A percentile compares a stretch with the other conserved stretches of the same genome.
Evolutionary conservation across 2,888 invertebrate species (phyloP).

Genomic region (Torymus auratus): DNA sequence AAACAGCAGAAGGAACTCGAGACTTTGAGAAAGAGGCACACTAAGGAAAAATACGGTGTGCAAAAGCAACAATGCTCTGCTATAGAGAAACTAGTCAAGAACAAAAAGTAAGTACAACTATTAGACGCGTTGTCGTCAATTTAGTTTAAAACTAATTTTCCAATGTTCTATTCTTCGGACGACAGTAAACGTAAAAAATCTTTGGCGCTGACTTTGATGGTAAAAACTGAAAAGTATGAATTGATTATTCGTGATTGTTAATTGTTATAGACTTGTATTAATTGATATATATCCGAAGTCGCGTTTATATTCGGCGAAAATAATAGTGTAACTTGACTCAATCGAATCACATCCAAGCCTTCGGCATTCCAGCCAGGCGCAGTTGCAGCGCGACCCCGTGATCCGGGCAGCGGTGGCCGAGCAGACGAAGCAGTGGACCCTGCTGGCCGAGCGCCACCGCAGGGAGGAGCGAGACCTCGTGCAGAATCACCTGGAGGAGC

Average conservation of each 20-base stretch:
- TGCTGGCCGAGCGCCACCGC: constrained; percentile 89
- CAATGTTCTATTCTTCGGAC: constrained; percentile 3
- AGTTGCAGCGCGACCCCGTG: constrained; percentile 86
- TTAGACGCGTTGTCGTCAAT: not conserved
- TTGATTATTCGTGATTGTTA: not conserved
- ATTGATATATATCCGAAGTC: no score
- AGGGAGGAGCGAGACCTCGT: constrained; percentile 90
- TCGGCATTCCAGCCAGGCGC: constrained; percentile 83
- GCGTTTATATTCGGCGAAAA: no score
- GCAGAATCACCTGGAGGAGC: constrained; percentile 89
- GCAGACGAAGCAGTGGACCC: constrained; percentile 96
- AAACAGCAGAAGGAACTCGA: constrained; percentile 98
- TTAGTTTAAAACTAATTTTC: no score
- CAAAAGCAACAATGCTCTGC: constrained; percentile 92
- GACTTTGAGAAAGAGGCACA: constrained; percentile 91
- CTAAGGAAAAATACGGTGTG: no score
- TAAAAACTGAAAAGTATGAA: not conserved
- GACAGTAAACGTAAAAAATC: not conserved
- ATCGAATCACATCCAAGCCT: constrained; percentile 14
- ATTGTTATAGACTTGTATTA: no score
- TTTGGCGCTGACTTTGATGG: not conserved
- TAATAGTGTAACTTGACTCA: not conserved
- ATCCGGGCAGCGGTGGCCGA: constrained; percentile 91
- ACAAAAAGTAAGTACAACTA: constrained; percentile 85
- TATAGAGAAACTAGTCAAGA: constrained; percentile 95